Conservation (phyloP, 2,113 vertebrate genomes). For the Ophiodon elongatus region DNA sequence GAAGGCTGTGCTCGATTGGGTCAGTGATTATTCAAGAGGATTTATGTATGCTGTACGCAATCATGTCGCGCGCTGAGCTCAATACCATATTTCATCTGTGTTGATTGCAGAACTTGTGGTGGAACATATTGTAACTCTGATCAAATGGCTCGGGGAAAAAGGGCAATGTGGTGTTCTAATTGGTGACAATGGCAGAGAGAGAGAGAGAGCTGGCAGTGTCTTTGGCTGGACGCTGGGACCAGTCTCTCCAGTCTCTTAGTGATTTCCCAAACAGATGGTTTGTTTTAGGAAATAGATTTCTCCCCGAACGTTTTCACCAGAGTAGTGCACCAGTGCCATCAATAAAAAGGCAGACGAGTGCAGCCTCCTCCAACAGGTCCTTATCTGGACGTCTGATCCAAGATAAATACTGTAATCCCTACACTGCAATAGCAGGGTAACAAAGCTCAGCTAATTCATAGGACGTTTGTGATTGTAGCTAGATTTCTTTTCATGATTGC, state of each 20-base stretch:
- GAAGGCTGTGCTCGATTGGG: constrained; percentile 31
- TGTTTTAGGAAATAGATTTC: constrained; percentile 41
- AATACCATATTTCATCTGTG: constrained; percentile 46
- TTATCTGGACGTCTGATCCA: constrained; percentile 24
- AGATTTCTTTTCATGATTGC: background rate
- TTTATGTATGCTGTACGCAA: constrained; percentile 48
- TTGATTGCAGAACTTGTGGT: constrained; percentile 38
- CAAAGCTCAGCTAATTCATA: constrained; percentile 23
- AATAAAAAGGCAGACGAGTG: constrained; percentile 1
- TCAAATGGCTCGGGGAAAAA: constrained; percentile 18
- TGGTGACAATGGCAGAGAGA: constrained; percentile 20
- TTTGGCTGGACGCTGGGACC: constrained; percentile 37
- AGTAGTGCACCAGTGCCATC: constrained; percentile 1
- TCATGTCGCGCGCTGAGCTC: constrained; percentile 41
- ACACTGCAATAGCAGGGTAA: constrained; percentile 5
- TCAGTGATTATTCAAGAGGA: constrained; percentile 58
- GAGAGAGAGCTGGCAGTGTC: constrained; percentile 10
- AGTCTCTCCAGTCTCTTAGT: constrained; percentile 9
- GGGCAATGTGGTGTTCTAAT: constrained; percentile 37
- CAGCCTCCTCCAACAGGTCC: constrained; percentile 11
- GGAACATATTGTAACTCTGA: constrained; percentile 35
- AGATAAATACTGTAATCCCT: constrained; percentile 17
- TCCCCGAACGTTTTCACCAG: constrained; percentile 3
- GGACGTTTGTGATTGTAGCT: background rate
- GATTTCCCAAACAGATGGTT: constrained; percentile 62